Evolutionary conservation across 2,113 vertebrate species (phyloP).

Genomic region (Rallus limicola): DNA sequence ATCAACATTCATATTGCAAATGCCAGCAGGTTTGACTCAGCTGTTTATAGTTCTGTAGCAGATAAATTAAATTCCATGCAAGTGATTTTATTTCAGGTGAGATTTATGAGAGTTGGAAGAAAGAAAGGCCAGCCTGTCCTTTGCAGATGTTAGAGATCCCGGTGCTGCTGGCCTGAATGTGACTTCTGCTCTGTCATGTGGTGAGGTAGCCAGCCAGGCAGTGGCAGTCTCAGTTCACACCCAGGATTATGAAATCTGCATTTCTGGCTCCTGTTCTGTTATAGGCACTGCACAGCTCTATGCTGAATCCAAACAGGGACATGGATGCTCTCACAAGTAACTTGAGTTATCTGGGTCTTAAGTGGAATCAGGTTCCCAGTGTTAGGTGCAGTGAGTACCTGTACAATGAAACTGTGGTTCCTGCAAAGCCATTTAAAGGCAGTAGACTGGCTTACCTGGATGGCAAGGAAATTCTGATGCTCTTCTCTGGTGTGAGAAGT

Average conservation of each 20-base stretch:
- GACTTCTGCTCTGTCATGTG: not conserved
- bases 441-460: not conserved
- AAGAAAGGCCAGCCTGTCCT: not conserved
- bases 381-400: not conserved
- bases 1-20: not conserved
- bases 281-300: not conserved
- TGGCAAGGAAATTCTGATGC: not conserved
- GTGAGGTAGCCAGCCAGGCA: not conserved
- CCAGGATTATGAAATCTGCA: not conserved
- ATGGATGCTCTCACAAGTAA: not conserved
- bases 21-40: slow-evolving; percentile 41
- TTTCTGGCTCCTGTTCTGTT: not conserved
- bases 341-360: not conserved
- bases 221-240: not conserved
- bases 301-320: not conserved
- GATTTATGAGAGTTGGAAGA: not conserved
- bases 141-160: not conserved
- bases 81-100: not conserved
- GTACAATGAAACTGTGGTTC: not conserved
- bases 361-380: not conserved
- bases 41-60: not conserved
- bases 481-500: not conserved
- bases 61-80: not conserved
- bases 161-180: not conserved
- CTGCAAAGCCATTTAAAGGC: not conserved